phyloP scores from a whole-genome alignment of 2,797 vertebrate species.

The Anisognathus igniventris region DNA sequence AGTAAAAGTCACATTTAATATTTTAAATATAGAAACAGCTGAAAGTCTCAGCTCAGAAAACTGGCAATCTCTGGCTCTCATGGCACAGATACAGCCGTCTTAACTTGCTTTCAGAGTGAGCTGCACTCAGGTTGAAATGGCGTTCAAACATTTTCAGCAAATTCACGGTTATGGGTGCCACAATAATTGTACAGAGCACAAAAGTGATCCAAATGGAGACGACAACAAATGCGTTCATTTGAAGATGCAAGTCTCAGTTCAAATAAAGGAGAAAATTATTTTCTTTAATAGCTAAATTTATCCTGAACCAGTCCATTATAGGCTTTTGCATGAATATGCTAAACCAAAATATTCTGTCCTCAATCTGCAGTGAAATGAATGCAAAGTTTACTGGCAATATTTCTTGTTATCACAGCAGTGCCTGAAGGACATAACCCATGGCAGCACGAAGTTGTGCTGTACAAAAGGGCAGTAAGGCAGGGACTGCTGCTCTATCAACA shows the following conservation, averaged over 20 bases:
- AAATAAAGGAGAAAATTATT: background rate
- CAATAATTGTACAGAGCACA: background rate
- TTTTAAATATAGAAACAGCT: background rate
- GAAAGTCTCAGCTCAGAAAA: background rate
- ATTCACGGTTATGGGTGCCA: background rate
- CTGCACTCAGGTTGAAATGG: background rate
- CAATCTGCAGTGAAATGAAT: background rate
- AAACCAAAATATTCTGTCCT: background rate
- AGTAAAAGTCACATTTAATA: background rate
- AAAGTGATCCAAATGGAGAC: background rate
- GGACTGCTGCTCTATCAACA: background rate
- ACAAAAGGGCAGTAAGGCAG: background rate
- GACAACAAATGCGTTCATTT: background rate
- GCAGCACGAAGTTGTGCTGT: background rate
- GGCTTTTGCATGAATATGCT: background rate
- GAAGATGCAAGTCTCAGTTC: background rate
- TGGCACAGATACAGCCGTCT: background rate
- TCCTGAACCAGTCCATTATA: background rate
- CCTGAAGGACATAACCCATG: background rate
- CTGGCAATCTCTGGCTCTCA: background rate
- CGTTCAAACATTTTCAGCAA: background rate
- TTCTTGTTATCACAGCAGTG: background rate
- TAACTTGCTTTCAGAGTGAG: background rate
- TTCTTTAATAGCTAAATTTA: conserved; percentile 16
- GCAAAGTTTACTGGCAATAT: conserved; percentile 1